Base-by-base conservation (phyloP, 2,797 vertebrate genomes). In the Ctenosaura bakeri region DNA sequence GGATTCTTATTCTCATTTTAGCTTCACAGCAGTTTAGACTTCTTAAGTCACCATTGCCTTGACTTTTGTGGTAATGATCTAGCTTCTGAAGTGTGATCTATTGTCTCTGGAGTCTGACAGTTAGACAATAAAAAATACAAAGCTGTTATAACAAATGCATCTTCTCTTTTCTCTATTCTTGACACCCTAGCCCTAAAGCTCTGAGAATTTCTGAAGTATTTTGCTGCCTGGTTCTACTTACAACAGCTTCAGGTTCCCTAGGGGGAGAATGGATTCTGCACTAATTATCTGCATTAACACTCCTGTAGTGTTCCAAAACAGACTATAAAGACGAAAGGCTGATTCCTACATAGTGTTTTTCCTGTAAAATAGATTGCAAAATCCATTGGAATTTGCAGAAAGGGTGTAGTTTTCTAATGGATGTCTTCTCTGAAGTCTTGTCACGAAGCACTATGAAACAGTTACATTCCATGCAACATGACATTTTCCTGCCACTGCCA, bases 41-140 rank as follows among this genome's bases (percentile, higher is more conserved):
- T 73, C 79, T 71, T 73, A 88, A 82, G 87, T 73, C 78, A 88
- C 87, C 24, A 71, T 56, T 73, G 87, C 46, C 79, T 88, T 88
- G 50, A 88, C 79, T 88, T 82, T 50, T 38, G 8, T 64, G 32
- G 78, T 56, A 88, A 81, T 81, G 87, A 82, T 88, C n/a, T 42
- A 71, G 78, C 87, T 50, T 73, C 32, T 82, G 71, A 87, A 82
- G 87, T 71, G 50, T 82, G 87, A 71, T 82, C 46, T 54, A 88
- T 82, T 88, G 54, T 82, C 87, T 64, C 86, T 69, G 71, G 64
- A 80, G 78, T 71, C 78, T 56, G 78, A 82, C 78, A 73, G 62
- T 38, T 71, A 80, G n/a, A 88, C 35, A 71, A 69, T 88, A 85
- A 85, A 78, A 79, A 46, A 50, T 66, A 69, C 13, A 69, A 88